Base-by-base conservation (phyloP, 2,113 vertebrate species). In the Indicator indicator region DNA sequence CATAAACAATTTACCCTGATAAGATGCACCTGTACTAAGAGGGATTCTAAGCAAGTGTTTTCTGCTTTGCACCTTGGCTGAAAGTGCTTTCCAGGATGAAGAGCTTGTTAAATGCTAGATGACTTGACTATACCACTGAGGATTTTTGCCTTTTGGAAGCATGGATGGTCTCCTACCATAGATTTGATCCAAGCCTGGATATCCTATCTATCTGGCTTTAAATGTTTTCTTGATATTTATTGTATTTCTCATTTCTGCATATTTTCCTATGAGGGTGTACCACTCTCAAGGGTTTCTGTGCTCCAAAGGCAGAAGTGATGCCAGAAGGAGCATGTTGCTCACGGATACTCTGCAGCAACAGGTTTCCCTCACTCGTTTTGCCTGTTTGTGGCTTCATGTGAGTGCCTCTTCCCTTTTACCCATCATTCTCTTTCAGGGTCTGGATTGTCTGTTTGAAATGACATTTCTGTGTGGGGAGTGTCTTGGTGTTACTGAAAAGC, bases 351-450 rank as follows among this genome's bases (percentile, higher is more conserved):
- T 26, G 33, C 13, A 9, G 33, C 38, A 16, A 10, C 27, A 44
- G 12, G 11, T 14, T 71, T 11, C 32, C 44, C 30, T 64, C 6
- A 2, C 23, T 69, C 20, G 33, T 1, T 0, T 30, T 44, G 52
- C 33, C 50, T 1, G 0, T 24, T 78, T 1, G 1, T 1, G 11
- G 15, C 27, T 27, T 68, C 6, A 1, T 11, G 7, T 2, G 2
- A 81, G 28, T 11, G 23, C 19, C 3, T 48, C 38, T 68, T 32
- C 30, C 8, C 4, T 14, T 64, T 77, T 73, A 11, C 38, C 19
- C 80, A 16, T 13, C 4, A 83, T 71, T 40, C 62, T 65, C 8
- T 16, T 91, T 59, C 18, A 69, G 4, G 5, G 23, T 14, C 30
- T 32, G 24, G 3, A 9, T 14, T 89, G 16, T 58, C 58, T 74